Evolutionary conservation across 2,797 vertebrate genomes (phyloP).

Genomic region (Scyliorhinus canicula): DNA sequence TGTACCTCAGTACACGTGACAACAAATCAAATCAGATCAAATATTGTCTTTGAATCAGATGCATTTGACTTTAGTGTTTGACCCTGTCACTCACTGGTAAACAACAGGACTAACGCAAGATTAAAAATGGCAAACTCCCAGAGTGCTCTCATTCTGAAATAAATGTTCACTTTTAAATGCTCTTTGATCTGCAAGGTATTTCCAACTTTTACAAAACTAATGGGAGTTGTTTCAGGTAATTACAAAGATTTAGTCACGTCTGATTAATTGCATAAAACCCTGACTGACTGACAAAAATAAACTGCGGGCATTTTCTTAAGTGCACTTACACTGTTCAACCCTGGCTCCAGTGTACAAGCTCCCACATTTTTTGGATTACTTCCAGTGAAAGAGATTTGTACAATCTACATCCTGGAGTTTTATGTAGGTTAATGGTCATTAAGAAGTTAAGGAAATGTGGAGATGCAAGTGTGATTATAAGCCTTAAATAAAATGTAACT

Average conservation of each 20-base stretch:
- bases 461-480: not conserved
- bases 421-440: not conserved
- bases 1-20: too few species aligned
- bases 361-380: not conserved
- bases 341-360: not conserved
- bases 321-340: not conserved
- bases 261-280: not conserved
- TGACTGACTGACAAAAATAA: not conserved
- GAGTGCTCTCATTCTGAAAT: not conserved
- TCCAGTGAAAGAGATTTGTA: not conserved
- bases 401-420: not conserved
- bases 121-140: not conserved
- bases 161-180: not conserved
- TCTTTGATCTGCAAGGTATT: not conserved
- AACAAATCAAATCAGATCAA: too few species aligned
- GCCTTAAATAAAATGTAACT: not conserved
- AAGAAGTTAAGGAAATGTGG: not conserved
- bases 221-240: not conserved
- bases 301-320: not conserved
- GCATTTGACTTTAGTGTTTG: not conserved
- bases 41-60: not conserved
- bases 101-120: not conserved
- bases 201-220: not conserved
- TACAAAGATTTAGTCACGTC: not conserved
- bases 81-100: not conserved